Conservation (phyloP, 2,797 vertebrate species). For the Tadarida brasiliensis region DNA sequence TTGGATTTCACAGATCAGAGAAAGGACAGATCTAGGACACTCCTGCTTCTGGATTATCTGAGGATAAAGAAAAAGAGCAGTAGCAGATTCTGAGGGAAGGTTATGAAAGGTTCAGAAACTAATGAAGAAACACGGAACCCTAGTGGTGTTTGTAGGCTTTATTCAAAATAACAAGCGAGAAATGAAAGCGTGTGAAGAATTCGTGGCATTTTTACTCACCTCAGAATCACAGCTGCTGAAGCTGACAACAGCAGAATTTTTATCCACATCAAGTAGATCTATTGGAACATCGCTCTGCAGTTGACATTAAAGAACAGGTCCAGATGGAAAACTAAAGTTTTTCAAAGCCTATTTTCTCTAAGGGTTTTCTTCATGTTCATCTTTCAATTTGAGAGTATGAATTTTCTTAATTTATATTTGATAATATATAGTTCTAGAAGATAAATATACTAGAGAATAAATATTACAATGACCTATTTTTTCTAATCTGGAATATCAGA, state of each 20-base stretch:
- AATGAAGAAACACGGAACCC: neutral
- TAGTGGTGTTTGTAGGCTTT: neutral
- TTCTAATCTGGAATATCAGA: constrained; percentile 36
- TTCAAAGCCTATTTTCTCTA: constrained; percentile 17
- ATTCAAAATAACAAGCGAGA: neutral
- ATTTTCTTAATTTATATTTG: neutral
- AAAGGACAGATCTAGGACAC: neutral
- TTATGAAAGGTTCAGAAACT: neutral
- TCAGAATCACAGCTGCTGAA: constrained; percentile 98
- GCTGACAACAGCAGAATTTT: constrained; percentile 99
- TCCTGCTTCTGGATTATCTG: neutral
- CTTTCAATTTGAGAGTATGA: neutral
- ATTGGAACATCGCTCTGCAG: constrained; percentile 97
- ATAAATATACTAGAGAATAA: constrained; percentile 30
- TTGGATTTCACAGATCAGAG: neutral
- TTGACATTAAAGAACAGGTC: constrained; percentile 24
- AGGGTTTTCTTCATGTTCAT: neutral
- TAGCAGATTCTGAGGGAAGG: constrained; percentile 6
- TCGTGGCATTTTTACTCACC: constrained; percentile 87
- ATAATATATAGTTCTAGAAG: constrained; percentile 33
- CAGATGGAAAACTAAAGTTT: constrained; percentile 15
- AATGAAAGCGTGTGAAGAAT: neutral
- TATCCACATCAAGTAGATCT: constrained; percentile 98
- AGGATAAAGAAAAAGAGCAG: neutral
- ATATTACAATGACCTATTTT: constrained; percentile 47